Conservation (phyloP, 2,797 vertebrate species). For the Sparidentex hasta region DNA sequence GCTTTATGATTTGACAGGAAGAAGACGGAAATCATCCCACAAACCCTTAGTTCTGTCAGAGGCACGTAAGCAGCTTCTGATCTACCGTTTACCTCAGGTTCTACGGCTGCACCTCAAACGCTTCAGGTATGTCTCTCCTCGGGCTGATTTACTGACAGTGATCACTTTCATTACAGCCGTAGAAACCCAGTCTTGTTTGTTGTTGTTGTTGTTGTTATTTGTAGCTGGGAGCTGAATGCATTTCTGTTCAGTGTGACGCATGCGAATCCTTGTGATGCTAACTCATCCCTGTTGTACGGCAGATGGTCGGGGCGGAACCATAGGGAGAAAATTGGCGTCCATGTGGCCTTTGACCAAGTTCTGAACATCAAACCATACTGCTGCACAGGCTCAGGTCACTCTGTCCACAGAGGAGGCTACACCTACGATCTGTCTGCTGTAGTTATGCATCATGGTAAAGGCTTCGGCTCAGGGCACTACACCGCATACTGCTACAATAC, state of each 20-base stretch:
- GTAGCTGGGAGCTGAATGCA: not conserved
- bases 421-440: conserved; percentile 99
- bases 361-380: conserved; percentile 99
- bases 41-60: conserved; percentile 97
- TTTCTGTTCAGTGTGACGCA: no score
- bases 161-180: not conserved
- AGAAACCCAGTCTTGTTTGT: not conserved
- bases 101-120: conserved; percentile 99
- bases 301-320: conserved; percentile 99
- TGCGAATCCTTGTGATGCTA: conserved; percentile 30
- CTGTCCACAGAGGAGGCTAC: conserved; percentile 92
- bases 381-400: conserved; percentile 92
- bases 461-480: conserved; percentile 99
- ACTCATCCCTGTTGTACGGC: conserved; percentile 59
- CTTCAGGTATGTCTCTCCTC: conserved; percentile 90
- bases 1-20: conserved; percentile 84
- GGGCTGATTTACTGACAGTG: not conserved
- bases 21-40: conserved; percentile 94
- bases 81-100: conserved; percentile 99
- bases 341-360: conserved; percentile 98
- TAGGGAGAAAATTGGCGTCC: conserved; percentile 99
- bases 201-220: not conserved
- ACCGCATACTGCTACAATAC: conserved; percentile 99
- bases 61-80: conserved; percentile 99
- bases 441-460: conserved; percentile 99